A percentile compares a stretch with the other conserved stretches of the same genome.
Evolutionary conservation across 1,140 invertebrate species (phyloP).

Genomic region (Ostrea edulis): DNA sequence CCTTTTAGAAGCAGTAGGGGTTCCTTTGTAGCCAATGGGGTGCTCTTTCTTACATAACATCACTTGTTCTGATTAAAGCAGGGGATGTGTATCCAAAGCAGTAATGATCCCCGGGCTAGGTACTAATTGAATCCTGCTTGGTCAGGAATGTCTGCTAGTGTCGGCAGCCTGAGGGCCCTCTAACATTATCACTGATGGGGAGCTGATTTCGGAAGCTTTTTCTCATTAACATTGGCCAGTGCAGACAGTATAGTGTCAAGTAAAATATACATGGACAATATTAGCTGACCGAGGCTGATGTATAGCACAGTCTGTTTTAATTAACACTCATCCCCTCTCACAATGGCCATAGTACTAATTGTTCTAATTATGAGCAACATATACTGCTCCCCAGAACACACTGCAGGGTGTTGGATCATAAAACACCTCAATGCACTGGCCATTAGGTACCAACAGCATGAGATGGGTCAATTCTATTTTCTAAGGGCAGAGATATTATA

Average conservation of each 20-base stretch:
- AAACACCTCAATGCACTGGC: neutral
- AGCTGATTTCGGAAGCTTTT: slow-evolving; percentile 3
- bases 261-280: neutral
- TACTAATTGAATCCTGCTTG: slow-evolving; percentile 32
- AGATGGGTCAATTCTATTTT: neutral
- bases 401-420: neutral
- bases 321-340: neutral
- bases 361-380: neutral
- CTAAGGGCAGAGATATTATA: no score
- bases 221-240: slow-evolving; percentile 25
- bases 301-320: neutral
- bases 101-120: neutral
- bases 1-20: neutral
- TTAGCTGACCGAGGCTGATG: neutral
- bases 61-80: neutral
- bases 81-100: neutral
- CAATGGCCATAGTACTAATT: neutral
- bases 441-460: neutral
- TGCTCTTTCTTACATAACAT: slow-evolving; percentile 6
- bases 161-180: neutral
- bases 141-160: slow-evolving; percentile 4
- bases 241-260: neutral
- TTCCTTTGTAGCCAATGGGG: neutral
- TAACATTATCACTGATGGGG: neutral
- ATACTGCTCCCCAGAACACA: neutral